Evolutionary conservation across 1,140 invertebrate species (phyloP).

Genomic region (Caenorhabditis elegans): WBcel235 BX284602.5:4704501-4705000

Average conservation of each 20-base stretch:
- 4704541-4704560: not conserved
- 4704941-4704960: not conserved
- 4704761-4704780: not conserved
- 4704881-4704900: not conserved
- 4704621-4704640: not conserved
- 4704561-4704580: not conserved
- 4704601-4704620: not conserved
- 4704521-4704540: not conserved
- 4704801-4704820: not conserved
- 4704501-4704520: too few relatives aligned
- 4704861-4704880: not conserved
- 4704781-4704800: not conserved
- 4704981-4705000: not conserved
- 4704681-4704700: not conserved
- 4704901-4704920: not conserved
- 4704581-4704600: not conserved
- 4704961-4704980: not conserved
- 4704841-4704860: not conserved
- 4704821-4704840: not conserved
- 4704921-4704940: not conserved
- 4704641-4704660: not conserved
- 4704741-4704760: not conserved
- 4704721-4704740: not conserved
- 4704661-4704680: not conserved
- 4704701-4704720: not conserved